Evolutionary conservation across 2,888 invertebrate species (phyloP).

Genomic region (Linnaemya tessellans): DNA sequence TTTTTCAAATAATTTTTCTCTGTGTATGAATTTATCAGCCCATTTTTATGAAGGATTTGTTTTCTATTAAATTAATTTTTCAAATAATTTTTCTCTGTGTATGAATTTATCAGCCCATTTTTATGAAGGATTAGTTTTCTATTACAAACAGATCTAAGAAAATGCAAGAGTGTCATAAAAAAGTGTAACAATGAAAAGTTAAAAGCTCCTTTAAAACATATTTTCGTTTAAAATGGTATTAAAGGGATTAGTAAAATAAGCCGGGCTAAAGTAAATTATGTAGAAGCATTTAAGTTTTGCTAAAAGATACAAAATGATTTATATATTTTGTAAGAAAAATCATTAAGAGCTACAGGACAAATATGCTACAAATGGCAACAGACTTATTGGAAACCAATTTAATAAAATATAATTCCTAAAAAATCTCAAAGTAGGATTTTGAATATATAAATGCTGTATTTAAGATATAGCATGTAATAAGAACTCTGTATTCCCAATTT

Average conservation of each 20-base stretch:
- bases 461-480: no score
- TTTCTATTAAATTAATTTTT: no score
- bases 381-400: no score
- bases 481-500: no score
- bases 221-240: not conserved
- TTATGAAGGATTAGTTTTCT: slow-evolving; percentile 1
- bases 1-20: no score
- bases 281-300: not conserved
- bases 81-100: no score
- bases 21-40: not conserved
- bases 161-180: not conserved
- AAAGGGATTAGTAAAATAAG: not conserved
- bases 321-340: not conserved
- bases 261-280: not conserved
- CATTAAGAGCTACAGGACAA: not conserved
- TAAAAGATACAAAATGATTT: not conserved
- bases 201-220: not conserved
- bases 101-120: not conserved
- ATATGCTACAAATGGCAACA: not conserved
- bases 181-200: not conserved
- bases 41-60: not conserved
- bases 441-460: no score
- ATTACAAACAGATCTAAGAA: not conserved
- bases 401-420: no score
- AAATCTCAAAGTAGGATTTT: no score